phyloP scores from a whole-genome alignment of 35 echinoderm and acorn worm genomes.

The Hemicentrotus pulcherrimus region DNA sequence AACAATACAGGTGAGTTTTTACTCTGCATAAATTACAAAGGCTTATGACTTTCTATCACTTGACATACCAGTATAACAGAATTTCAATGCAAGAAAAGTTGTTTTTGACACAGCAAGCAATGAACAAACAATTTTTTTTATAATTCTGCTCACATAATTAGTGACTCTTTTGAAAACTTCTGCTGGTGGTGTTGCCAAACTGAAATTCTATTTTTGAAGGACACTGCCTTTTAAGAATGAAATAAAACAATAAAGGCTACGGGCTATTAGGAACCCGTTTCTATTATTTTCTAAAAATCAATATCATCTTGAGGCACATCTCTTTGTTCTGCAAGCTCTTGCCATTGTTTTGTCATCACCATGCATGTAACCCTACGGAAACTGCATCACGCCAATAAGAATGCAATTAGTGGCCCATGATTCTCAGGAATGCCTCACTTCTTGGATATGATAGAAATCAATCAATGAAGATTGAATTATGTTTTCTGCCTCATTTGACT shows the following conservation, averaged over 20 bases:
- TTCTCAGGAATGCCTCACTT: neutral
- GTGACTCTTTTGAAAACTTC: no score
- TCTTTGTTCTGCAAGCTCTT: neutral
- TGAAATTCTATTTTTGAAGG: no score
- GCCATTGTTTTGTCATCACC: neutral
- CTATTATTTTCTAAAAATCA: neutral
- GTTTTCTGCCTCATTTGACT: conserved; percentile 11
- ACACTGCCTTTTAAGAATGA: no score
- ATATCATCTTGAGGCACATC: neutral
- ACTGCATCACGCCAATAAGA: neutral
- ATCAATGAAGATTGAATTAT: conserved; percentile 30
- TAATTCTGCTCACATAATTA: no score
- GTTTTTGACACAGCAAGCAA: no score
- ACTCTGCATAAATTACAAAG: no score
- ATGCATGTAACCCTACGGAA: neutral
- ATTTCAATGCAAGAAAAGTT: no score
- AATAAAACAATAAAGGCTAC: neutral
- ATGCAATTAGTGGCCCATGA: neutral
- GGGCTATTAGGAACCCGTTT: neutral
- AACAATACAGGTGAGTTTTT: no score
- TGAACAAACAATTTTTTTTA: no score
- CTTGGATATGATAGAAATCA: neutral
- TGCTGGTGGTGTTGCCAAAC: no score
- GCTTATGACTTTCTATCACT: no score
- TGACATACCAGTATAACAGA: no score